A percentile compares a stretch with the other conserved stretches of the same genome.
Evolutionary conservation across 2,888 invertebrate species (phyloP).

Genomic region (Pandemis corylana): DNA sequence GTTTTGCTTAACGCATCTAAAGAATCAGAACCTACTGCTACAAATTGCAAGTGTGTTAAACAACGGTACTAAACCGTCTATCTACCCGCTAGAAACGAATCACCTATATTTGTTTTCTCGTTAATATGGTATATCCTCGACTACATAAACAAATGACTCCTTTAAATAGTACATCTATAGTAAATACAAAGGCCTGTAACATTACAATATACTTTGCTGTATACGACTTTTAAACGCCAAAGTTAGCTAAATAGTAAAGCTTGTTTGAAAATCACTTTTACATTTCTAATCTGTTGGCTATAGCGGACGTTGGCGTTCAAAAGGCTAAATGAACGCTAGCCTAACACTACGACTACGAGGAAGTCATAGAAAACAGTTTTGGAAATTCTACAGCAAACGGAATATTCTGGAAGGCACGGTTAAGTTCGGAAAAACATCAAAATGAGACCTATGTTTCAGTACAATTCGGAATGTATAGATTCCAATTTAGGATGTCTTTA

Average conservation of each 20-base stretch:
- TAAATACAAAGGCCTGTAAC: constrained; percentile 46
- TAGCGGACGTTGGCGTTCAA: too few species aligned
- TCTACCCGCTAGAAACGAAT: neutral
- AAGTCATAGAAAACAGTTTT: neutral
- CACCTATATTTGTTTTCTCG: neutral
- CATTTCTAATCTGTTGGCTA: too few species aligned
- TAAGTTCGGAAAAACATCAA: constrained; percentile 4
- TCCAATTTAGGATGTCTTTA: constrained; percentile 38
- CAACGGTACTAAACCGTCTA: neutral
- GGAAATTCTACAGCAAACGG: neutral
- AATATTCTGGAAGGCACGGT: constrained; percentile 5
- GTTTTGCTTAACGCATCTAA: neutral
- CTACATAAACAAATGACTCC: too few species aligned
- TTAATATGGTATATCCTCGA: neutral
- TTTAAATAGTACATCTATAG: neutral
- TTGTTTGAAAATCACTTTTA: too few species aligned
- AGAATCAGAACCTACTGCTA: constrained; percentile 1
- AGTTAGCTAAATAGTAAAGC: too few species aligned
- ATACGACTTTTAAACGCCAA: constrained; percentile 38
- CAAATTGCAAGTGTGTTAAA: neutral
- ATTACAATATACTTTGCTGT: constrained; percentile 56
- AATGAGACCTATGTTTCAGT: constrained; percentile 39
- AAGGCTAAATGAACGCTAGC: neutral
- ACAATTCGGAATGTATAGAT: constrained; percentile 61
- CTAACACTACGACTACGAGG: neutral